Evolutionary conservation across 2,797 vertebrate genomes (phyloP).

Genomic region (Decapterus maruadsi): DNA sequence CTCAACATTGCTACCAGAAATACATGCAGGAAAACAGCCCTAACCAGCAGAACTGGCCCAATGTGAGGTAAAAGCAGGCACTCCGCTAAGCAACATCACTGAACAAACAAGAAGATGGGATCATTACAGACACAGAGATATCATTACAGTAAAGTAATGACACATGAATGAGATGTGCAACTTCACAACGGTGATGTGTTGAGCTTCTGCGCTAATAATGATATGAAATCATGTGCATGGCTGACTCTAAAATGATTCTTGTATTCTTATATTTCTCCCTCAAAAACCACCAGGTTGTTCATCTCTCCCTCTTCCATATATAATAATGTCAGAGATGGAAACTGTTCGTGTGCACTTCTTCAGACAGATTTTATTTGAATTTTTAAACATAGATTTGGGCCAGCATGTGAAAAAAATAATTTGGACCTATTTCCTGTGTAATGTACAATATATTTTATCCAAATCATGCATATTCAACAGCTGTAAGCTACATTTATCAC

Average conservation of each 20-base stretch:
- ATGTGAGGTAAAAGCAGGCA: constrained; percentile 81
- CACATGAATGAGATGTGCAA: neutral
- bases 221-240: neutral
- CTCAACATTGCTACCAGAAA: no score
- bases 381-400: no score
- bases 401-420: no score
- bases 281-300: neutral
- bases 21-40: constrained; percentile 59
- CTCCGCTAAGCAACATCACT: constrained; percentile 75
- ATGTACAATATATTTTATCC: no score
- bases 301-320: neutral
- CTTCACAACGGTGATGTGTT: neutral
- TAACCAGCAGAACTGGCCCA: constrained; percentile 71
- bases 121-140: constrained; percentile 83
- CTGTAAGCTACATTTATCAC: accelerated
- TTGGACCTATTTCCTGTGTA: no score
- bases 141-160: neutral
- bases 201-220: no score
- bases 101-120: constrained; percentile 83
- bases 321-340: no score
- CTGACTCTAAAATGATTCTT: neutral
- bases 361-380: no score
- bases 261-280: neutral
- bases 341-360: no score
- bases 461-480: neutral